These are phyloP conservation scores for Poecilia picta DNA, from an alignment of 2,797 vertebrate species.

Conservation along the genomic window DNA sequence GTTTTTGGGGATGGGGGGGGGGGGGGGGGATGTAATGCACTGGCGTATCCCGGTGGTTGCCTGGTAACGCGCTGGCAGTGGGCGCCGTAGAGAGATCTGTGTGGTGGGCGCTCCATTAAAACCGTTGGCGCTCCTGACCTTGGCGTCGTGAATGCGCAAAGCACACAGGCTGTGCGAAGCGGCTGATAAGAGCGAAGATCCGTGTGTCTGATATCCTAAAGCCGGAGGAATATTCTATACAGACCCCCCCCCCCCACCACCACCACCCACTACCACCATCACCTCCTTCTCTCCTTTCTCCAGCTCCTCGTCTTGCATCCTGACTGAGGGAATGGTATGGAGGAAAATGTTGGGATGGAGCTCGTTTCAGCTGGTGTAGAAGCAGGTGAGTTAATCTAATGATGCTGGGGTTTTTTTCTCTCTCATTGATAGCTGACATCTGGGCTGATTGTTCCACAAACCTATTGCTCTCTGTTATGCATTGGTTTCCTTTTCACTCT, in stretches of 20 bases:
- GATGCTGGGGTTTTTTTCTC: conserved; percentile 19
- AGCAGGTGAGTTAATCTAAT: conserved; percentile 77
- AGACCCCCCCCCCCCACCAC: background rate
- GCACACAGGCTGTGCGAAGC: conserved; percentile 75
- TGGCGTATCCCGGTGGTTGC: conserved; percentile 81
- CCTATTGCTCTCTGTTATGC: conserved; percentile 1
- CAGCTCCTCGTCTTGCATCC: conserved; percentile 36
- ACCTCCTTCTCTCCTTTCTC: background rate
- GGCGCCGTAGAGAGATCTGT: conserved; percentile 76
- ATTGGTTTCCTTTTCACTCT: conserved; percentile 10
- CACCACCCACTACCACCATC: no score
- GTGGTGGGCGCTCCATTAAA: conserved; percentile 80
- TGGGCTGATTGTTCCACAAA: conserved; percentile 4
- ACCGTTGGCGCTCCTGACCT: conserved; percentile 85
- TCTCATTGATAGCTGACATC: conserved; percentile 36
- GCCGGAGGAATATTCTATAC: conserved; percentile 38
- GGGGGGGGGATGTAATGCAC: conserved; percentile 69
- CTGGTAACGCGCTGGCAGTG: conserved; percentile 84
- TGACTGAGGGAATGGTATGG: conserved; percentile 58
- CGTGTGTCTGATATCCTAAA: conserved; percentile 53
- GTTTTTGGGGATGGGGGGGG: conserved; percentile 19
- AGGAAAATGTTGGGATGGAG: conserved; percentile 69
- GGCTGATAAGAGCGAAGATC: conserved; percentile 73
- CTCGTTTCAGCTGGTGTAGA: conserved; percentile 61
- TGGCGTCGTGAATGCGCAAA: conserved; percentile 84